Conservation (phyloP, 2,888 invertebrate species). For the Thysanoteuthis rhombus region DNA sequence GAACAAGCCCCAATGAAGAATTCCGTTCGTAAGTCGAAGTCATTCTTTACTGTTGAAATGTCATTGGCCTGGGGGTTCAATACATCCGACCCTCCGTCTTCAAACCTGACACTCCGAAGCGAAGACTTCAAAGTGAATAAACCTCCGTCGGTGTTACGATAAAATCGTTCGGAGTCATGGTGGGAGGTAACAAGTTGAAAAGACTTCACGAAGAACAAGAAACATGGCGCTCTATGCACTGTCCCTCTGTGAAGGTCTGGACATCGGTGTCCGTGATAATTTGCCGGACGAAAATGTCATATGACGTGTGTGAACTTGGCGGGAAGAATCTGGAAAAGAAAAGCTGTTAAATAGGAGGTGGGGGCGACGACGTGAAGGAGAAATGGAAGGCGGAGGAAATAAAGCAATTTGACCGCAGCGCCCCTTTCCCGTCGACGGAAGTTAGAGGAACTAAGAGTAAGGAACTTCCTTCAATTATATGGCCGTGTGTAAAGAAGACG, state of each 20-base stretch:
- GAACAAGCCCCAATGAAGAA: background rate
- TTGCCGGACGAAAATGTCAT: background rate
- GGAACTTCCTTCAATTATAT: background rate
- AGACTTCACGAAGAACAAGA: background rate
- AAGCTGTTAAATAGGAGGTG: background rate
- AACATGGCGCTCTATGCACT: background rate
- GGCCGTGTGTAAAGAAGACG: background rate
- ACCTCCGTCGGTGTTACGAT: too few species aligned
- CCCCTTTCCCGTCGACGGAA: slow-evolving; percentile 12
- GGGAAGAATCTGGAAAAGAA: background rate
- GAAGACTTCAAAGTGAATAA: background rate
- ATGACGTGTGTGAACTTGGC: background rate
- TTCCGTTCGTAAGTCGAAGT: background rate
- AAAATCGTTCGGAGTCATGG: too few species aligned
- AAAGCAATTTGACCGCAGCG: background rate
- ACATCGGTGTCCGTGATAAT: background rate
- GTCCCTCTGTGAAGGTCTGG: background rate
- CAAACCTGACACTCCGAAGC: background rate
- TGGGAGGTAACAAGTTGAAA: background rate
- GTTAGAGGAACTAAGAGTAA: background rate
- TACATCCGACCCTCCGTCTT: background rate
- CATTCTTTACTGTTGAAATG: background rate
- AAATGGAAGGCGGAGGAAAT: background rate
- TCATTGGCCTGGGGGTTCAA: background rate
- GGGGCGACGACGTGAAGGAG: background rate